Conservation (phyloP, 2,888 invertebrate genomes). For the Tanypteryx hageni region DNA sequence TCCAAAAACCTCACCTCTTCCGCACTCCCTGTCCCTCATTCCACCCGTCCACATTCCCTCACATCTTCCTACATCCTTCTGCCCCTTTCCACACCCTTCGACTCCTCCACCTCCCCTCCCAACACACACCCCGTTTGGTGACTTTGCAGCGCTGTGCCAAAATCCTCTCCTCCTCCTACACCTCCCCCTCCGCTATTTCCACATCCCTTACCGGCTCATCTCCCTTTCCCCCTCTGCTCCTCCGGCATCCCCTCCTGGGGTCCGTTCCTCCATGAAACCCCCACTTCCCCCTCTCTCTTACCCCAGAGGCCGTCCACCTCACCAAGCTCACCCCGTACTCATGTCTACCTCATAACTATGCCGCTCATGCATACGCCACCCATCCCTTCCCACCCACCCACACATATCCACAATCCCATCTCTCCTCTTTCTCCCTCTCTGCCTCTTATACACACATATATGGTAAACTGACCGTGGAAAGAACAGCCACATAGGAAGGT, state of each 20-base stretch:
- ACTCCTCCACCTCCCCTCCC: neutral
- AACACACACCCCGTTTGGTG: conserved; percentile 3
- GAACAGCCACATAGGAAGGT: neutral
- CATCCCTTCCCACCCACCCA: conserved; percentile 23
- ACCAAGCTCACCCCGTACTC: neutral
- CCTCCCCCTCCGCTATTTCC: neutral
- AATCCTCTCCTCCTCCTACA: neutral
- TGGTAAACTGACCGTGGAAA: neutral
- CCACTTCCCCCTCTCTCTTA: neutral
- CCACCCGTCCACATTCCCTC: conserved; percentile 4
- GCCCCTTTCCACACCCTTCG: neutral
- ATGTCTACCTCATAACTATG: conserved; percentile 15
- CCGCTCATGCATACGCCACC: conserved; percentile 16
- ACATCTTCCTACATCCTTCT: neutral
- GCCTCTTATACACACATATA: neutral
- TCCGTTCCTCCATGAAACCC: neutral
- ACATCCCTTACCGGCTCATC: neutral
- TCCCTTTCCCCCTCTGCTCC: neutral
- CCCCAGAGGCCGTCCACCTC: neutral
- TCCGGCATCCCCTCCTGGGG: neutral
- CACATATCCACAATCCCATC: neutral
- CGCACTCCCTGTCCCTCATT: neutral
- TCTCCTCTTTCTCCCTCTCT: neutral
- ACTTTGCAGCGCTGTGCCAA: neutral
- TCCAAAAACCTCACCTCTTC: conserved; percentile 46